Evolutionary conservation across 1,140 invertebrate genomes (phyloP).

Genomic region (Heliothis subflexa): DNA sequence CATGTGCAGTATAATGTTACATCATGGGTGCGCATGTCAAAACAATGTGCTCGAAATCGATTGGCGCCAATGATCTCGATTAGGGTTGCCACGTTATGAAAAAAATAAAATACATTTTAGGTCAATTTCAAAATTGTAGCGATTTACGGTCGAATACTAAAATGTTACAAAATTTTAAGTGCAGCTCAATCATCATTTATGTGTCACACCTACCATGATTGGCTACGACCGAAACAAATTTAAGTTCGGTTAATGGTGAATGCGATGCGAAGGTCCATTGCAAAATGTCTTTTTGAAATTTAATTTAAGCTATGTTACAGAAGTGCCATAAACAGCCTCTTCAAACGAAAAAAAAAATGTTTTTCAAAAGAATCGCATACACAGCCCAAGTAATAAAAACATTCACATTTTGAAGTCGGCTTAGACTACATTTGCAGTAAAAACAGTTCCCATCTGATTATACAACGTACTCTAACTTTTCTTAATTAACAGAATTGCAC

Average conservation of each 20-base stretch:
- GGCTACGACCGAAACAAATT: too few species aligned
- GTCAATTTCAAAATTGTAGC: too few species aligned
- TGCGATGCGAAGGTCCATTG: too few species aligned
- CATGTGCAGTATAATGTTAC: conserved; percentile 26
- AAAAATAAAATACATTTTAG: conserved; percentile 10
- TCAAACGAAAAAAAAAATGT: not conserved
- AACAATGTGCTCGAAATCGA: conserved; percentile 18
- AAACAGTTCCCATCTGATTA: not conserved
- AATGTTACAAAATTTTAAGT: too few species aligned
- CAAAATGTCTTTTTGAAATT: too few species aligned
- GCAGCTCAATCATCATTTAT: too few species aligned
- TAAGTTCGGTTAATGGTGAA: too few species aligned
- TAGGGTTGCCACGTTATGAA: conserved; percentile 6
- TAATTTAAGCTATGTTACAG: too few species aligned
- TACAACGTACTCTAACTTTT: not conserved
- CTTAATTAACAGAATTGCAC: conserved; percentile 1
- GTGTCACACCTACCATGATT: too few species aligned
- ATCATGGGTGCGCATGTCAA: conserved; percentile 32
- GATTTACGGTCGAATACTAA: too few species aligned
- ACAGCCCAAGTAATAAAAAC: not conserved
- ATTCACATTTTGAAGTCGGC: not conserved
- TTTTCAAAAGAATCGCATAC: not conserved
- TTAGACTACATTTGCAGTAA: not conserved
- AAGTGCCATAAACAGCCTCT: too few species aligned
- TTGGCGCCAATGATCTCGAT: conserved; percentile 23